A percentile compares a stretch with the other conserved stretches of the same genome.
Evolutionary conservation across 2,113 vertebrate species (phyloP).

Genomic region (Apeltes quadracus): DNA sequence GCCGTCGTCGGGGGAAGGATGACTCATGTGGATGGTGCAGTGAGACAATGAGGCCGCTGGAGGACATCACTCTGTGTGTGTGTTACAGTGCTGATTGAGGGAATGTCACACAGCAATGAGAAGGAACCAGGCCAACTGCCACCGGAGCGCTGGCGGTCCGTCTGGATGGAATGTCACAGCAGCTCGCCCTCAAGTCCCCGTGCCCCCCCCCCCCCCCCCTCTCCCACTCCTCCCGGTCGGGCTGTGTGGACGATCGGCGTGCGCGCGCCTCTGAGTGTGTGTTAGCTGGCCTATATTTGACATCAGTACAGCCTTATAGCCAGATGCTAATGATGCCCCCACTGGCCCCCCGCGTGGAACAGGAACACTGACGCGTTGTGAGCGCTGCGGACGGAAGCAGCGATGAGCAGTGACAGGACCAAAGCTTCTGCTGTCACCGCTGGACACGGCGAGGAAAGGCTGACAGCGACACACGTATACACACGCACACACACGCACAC

Average conservation of each 20-base stretch:
- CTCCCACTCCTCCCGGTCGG: conserved; percentile 28
- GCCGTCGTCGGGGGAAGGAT: conserved; percentile 57
- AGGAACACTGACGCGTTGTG: conserved; percentile 64
- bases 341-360: conserved; percentile 62
- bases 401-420: conserved; percentile 68
- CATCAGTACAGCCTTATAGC: conserved; percentile 67
- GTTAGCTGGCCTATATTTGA: conserved; percentile 69
- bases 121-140: conserved; percentile 78
- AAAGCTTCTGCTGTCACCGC: conserved; percentile 68
- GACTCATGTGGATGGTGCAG: conserved; percentile 68
- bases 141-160: conserved; percentile 74
- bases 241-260: conserved; percentile 54
- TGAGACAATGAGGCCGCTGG: conserved; percentile 65
- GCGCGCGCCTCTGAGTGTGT: conserved; percentile 25
- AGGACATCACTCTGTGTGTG: conserved; percentile 39
- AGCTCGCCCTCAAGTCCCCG: conserved; percentile 55
- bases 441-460: conserved; percentile 56
- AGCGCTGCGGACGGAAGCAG: conserved; percentile 53
- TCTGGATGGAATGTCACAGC: conserved; percentile 73
- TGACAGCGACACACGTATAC: conserved; percentile 16
- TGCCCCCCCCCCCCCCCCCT: conserved; percentile 40
- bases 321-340: conserved; percentile 71
- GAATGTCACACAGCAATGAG: conserved; percentile 69
- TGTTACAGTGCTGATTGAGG: conserved; percentile 63
- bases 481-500: not conserved